Base-by-base conservation (phyloP, 2,113 vertebrate genomes). In the Leptocoma aspasia region DNA sequence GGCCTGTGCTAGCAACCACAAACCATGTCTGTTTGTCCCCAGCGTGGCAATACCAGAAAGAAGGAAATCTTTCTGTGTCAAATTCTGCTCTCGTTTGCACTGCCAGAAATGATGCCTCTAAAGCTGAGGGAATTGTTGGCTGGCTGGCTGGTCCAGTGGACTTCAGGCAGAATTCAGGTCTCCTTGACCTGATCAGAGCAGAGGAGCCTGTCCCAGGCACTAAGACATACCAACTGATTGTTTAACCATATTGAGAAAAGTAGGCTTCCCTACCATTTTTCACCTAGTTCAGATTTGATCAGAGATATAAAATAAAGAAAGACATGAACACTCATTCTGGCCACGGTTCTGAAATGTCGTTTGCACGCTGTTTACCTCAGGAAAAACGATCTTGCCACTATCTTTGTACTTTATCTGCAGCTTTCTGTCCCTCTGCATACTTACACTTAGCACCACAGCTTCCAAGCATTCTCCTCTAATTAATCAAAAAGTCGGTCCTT, bases 221-320 rank as follows among this genome's bases (percentile, higher is more conserved):
- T 86, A 65, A 92, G 76, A 78, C 92, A 83, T 92, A 83, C 53
- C 82, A 64, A 78, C 64, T 7, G n/a, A 60, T 76, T 65, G 69
- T 93, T 86, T 93, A 90, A 95, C 90, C 90, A 94, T 93, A 93
- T 89, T 93, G 95, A 96, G 79, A 41, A 94, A 95, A 95, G 83
- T 45, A 76, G 72, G 86, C 61, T 94, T 80, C 86, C 77, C 86
- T 68, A 86, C 95, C 72, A 17, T 93, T 93, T 95, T 96, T 93
- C 93, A 94, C 88, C 92, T 66, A 52, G 60, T 47, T 95, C 60
- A 91, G 86, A 92, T 94, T 69, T 81, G 72, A 81, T 91, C 33
- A 44, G 66, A 95, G 90, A 92, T 92, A 94, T 27, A 44, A 93
- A 91, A 88, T 85, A 91, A 71, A 81, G 82, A 31, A 7, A 78